Percentiles rank a stretch among this genome's conserved stretches.
Conservation (phyloP, 2,888 invertebrate genomes). For the Willowsia nigromaculata region DNA sequence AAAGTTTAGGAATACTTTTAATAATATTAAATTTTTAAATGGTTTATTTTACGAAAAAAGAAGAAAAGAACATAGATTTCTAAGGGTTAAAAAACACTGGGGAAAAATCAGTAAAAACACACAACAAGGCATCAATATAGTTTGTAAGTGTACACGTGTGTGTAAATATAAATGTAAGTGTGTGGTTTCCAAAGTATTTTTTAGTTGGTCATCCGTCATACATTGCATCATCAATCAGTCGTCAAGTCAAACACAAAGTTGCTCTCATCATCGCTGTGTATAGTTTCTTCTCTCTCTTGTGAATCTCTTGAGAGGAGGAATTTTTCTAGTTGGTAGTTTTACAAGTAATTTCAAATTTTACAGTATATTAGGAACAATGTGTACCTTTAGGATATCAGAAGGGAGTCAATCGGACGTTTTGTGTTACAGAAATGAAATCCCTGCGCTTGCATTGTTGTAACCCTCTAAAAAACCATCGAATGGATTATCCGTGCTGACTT, state of each 20-base stretch:
- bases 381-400: not conserved
- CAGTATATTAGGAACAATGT: not conserved
- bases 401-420: not conserved
- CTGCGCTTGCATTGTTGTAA: too few species aligned
- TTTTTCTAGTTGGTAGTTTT: too few species aligned
- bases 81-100: not conserved
- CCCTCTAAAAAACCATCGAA: too few species aligned
- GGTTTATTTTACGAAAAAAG: not conserved
- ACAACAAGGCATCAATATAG: not conserved
- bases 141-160: not conserved
- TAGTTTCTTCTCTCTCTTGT: not conserved
- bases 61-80: not conserved
- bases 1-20: too few species aligned
- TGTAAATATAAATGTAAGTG: not conserved
- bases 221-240: not conserved
- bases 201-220: not conserved
- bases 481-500: too few species aligned
- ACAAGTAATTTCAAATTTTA: too few species aligned
- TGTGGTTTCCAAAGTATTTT: not conserved
- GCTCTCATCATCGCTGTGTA: not conserved
- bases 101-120: not conserved
- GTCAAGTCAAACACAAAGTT: slow-evolving; percentile 4
- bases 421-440: not conserved
- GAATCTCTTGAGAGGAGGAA: not conserved
- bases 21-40: not conserved